Conservation (phyloP, 2,888 invertebrate genomes). For the Choristoneura rosaceana region DNA sequence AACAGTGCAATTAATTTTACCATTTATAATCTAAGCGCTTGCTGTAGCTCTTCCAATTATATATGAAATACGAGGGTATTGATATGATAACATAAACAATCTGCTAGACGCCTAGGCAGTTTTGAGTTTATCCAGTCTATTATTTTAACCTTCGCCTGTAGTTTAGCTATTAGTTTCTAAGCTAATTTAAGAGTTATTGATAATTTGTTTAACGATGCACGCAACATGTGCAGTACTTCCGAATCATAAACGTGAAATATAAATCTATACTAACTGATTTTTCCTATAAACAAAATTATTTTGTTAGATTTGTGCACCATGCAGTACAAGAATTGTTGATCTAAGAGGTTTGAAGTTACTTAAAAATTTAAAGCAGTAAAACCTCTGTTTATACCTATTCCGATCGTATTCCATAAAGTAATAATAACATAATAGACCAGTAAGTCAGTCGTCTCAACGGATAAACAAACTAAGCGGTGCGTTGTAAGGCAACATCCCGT, state of each 20-base stretch:
- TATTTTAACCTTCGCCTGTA: slow-evolving; percentile 26
- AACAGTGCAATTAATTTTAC: slow-evolving; percentile 25
- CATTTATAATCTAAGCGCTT: slow-evolving; percentile 7
- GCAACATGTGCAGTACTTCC: background rate
- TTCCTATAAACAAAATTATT: too few species aligned
- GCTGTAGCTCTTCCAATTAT: slow-evolving; percentile 25
- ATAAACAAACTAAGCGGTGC: too few species aligned
- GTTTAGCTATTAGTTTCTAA: slow-evolving; percentile 8
- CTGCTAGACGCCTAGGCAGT: background rate
- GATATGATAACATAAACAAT: slow-evolving; percentile 25
- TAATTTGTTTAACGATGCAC: background rate
- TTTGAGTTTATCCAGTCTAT: slow-evolving; percentile 33
- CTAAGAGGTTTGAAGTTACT: too few species aligned
- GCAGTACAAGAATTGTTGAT: too few species aligned
- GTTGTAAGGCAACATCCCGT: too few species aligned
- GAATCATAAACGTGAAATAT: background rate
- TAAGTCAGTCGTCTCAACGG: too few species aligned
- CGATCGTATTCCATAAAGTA: too few species aligned
- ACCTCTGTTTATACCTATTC: too few species aligned
- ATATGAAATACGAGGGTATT: slow-evolving; percentile 31
- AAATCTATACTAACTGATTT: background rate
- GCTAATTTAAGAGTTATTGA: slow-evolving; percentile 18
- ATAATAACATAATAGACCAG: too few species aligned
- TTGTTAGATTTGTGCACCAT: too few species aligned
- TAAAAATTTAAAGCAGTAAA: too few species aligned